Evolutionary conservation across 2,113 vertebrate species (phyloP).

Genomic region (Numenius arquata): DNA sequence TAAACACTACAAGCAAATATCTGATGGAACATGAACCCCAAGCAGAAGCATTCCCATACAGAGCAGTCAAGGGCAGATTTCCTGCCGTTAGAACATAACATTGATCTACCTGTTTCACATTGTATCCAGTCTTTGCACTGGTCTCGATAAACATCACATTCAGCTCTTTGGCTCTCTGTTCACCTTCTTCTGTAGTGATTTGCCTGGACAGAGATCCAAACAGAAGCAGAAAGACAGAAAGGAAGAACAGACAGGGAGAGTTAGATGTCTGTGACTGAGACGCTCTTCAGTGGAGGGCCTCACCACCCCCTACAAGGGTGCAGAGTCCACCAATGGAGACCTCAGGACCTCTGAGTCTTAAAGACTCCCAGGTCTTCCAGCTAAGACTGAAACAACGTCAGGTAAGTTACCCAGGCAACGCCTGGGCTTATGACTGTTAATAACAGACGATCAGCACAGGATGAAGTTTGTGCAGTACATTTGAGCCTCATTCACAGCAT

Average conservation of each 20-base stretch:
- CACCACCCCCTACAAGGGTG: background rate
- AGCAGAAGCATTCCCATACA: background rate
- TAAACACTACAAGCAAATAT: background rate
- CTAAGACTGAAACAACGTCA: background rate
- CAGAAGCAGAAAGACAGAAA: slow-evolving; percentile 11
- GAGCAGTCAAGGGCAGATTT: background rate
- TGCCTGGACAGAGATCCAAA: slow-evolving; percentile 81
- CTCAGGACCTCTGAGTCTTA: background rate
- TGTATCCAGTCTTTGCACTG: slow-evolving; percentile 96
- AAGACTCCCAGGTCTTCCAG: background rate
- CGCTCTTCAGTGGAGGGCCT: background rate
- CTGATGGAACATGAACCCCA: background rate
- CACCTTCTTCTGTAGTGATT: slow-evolving; percentile 94
- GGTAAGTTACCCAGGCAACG: background rate
- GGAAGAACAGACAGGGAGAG: background rate
- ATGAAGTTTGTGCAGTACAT: background rate
- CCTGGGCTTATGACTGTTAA: background rate
- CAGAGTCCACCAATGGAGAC: background rate
- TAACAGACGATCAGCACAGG: background rate
- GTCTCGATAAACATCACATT: slow-evolving; percentile 98
- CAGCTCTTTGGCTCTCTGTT: slow-evolving; percentile 95
- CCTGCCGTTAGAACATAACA: background rate
- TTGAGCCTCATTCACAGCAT: background rate
- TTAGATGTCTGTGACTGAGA: background rate
- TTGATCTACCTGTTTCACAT: slow-evolving; percentile 89